phyloP scores from a whole-genome alignment of 2,888 invertebrate species.

The Drosophila sordidula region DNA sequence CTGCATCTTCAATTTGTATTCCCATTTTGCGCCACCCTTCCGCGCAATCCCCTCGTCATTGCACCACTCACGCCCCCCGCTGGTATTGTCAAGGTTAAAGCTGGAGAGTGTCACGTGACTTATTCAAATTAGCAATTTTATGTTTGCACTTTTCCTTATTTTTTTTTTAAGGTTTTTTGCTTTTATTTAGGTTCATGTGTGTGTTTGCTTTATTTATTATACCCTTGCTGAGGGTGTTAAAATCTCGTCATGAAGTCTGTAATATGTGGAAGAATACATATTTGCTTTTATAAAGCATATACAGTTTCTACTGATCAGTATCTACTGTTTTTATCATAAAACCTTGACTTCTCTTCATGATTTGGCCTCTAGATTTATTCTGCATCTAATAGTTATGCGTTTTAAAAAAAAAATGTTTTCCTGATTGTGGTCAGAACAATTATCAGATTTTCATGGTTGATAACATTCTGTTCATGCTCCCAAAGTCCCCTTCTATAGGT shows the following conservation, averaged over 20 bases:
- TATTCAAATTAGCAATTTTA: conserved; percentile 80
- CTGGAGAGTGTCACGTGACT: conserved; percentile 74
- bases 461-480: too few species aligned
- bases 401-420: too few species aligned
- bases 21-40: conserved; percentile 1
- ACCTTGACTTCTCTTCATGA: too few species aligned
- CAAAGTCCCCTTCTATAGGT: too few species aligned
- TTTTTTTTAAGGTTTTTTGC: conserved; percentile 13
- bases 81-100: conserved; percentile 43
- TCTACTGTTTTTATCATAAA: too few species aligned
- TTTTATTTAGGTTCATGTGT: conserved; percentile 23
- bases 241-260: neutral
- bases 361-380: too few species aligned
- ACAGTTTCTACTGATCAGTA: neutral
- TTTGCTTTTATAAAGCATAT: neutral
- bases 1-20: conserved; percentile 35
- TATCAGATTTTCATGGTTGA: too few species aligned
- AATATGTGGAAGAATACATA: neutral
- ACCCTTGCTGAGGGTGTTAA: conserved; percentile 5
- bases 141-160: conserved; percentile 62
- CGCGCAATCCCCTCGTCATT: neutral
- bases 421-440: too few species aligned
- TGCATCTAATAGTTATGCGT: too few species aligned
- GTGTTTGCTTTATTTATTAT: conserved; percentile 1
- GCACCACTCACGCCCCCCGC: neutral